Evolutionary conservation across 30 jellyfish, hydroid and myxozoan genomes (phyloP).

Genomic region (Haliclystus octoradiatus): DNA sequence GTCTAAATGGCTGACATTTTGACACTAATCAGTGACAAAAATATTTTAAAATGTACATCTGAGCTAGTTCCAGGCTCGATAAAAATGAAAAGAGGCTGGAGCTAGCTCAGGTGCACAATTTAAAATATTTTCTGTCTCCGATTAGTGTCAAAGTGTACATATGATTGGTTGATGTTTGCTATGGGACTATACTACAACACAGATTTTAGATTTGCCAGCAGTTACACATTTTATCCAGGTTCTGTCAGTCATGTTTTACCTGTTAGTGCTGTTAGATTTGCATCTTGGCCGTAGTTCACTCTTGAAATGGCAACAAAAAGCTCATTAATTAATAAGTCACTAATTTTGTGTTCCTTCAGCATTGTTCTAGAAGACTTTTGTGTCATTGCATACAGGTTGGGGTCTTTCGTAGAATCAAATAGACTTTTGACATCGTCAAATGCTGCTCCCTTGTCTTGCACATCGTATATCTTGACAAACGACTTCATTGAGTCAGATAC

Average conservation of each 20-base stretch:
- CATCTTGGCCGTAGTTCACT: slow-evolving; percentile 72
- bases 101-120: too few relatives aligned
- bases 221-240: too few relatives aligned
- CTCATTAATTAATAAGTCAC: slow-evolving; percentile 46
- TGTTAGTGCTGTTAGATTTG: slow-evolving; percentile 59
- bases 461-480: slow-evolving; percentile 34
- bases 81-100: background rate
- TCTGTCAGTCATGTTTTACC: slow-evolving; percentile 46
- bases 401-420: slow-evolving; percentile 52
- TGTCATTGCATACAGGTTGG: slow-evolving; percentile 26
- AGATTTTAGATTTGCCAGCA: too few relatives aligned
- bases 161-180: too few relatives aligned
- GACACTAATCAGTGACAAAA: too few relatives aligned
- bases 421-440: slow-evolving; percentile 54
- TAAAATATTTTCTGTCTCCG: too few relatives aligned
- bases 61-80: too few relatives aligned
- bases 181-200: too few relatives aligned
- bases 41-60: too few relatives aligned
- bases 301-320: slow-evolving; percentile 65
- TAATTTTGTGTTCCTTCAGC: slow-evolving; percentile 24
- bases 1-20: too few relatives aligned
- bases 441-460: slow-evolving; percentile 51
- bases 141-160: too few relatives aligned
- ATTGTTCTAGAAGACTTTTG: slow-evolving; percentile 23
- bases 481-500: slow-evolving; percentile 27